Percentiles rank a stretch among this genome's conserved stretches.
Evolutionary conservation across 2,113 vertebrate species (phyloP).

Genomic region (Serranochromis macrocephalus): DNA sequence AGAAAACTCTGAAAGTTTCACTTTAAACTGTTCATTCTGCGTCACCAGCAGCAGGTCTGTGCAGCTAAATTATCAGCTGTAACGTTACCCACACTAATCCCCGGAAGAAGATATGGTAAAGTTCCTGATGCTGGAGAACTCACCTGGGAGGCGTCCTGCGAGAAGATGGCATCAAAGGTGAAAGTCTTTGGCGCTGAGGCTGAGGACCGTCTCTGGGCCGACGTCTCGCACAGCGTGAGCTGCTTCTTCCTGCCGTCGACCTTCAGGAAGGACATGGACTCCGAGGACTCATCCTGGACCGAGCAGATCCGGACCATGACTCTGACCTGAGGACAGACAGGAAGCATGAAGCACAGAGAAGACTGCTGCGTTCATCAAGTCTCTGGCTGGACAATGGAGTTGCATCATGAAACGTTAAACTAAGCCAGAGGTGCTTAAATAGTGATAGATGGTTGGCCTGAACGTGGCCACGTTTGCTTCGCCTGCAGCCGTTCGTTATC

Average conservation of each 20-base stretch:
- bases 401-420: not conserved
- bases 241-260: conserved; percentile 86
- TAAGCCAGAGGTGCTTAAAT: not conserved
- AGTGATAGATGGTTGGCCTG: not conserved
- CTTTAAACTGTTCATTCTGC: not conserved
- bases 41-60: not conserved
- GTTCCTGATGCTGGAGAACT: not conserved
- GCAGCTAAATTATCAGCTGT: not conserved
- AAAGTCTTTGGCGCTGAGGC: conserved; percentile 82
- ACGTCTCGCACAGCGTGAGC: conserved; percentile 82
- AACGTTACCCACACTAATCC: not conserved
- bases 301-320: conserved; percentile 87
- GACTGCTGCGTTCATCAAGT: not conserved
- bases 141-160: conserved; percentile 89
- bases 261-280: conserved; percentile 83
- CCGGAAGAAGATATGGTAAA: not conserved
- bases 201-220: conserved; percentile 56
- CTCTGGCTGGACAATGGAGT: not conserved
- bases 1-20: not conserved
- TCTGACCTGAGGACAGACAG: conserved; percentile 73
- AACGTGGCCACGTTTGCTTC: not conserved
- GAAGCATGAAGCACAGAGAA: not conserved
- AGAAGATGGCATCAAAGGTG: conserved; percentile 83
- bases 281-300: conserved; percentile 74
- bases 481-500: not conserved